phyloP scores from a whole-genome alignment of 2,113 vertebrate species.

The Paramormyrops kingsleyae region DNA sequence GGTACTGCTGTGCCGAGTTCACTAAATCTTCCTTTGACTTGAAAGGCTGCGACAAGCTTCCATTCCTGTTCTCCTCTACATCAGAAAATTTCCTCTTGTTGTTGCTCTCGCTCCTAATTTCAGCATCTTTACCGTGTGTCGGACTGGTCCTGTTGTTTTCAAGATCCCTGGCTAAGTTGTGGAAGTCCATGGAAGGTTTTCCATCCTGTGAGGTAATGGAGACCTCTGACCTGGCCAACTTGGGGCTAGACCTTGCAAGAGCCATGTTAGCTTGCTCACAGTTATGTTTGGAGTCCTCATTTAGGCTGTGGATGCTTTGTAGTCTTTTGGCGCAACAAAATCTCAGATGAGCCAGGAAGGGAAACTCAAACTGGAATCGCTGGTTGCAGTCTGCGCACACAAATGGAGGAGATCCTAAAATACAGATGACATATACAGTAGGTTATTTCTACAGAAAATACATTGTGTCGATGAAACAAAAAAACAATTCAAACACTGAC shows the following conservation, averaged over 20 bases:
- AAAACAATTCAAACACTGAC: background rate
- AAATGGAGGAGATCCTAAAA: slow-evolving; percentile 70
- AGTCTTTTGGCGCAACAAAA: slow-evolving; percentile 92
- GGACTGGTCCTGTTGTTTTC: slow-evolving; percentile 72
- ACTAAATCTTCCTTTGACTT: slow-evolving; percentile 79
- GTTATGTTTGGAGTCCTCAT: slow-evolving; percentile 60
- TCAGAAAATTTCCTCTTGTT: slow-evolving; percentile 74
- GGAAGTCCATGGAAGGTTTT: slow-evolving; percentile 91
- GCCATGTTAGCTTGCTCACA: slow-evolving; percentile 25
- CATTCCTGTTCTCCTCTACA: slow-evolving; percentile 45
- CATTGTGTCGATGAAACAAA: background rate
- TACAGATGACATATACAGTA: slow-evolving; percentile 6
- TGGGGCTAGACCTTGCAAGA: slow-evolving; percentile 48
- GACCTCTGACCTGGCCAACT: slow-evolving; percentile 56
- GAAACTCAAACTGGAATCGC: slow-evolving; percentile 93
- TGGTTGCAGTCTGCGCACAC: slow-evolving; percentile 88
- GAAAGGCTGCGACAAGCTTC: slow-evolving; percentile 35
- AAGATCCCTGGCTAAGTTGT: slow-evolving; percentile 86
- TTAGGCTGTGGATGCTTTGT: slow-evolving; percentile 55
- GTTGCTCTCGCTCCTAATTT: slow-evolving; percentile 64
- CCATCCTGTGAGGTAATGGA: slow-evolving; percentile 50
- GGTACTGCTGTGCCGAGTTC: slow-evolving; percentile 79
- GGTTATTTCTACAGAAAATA: background rate
- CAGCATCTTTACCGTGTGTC: slow-evolving; percentile 60
- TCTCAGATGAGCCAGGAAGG: slow-evolving; percentile 82